Evolutionary conservation across 92 coral and sea anemone species (phyloP).

Genomic region (Chrysogorgia sp.): DNA sequence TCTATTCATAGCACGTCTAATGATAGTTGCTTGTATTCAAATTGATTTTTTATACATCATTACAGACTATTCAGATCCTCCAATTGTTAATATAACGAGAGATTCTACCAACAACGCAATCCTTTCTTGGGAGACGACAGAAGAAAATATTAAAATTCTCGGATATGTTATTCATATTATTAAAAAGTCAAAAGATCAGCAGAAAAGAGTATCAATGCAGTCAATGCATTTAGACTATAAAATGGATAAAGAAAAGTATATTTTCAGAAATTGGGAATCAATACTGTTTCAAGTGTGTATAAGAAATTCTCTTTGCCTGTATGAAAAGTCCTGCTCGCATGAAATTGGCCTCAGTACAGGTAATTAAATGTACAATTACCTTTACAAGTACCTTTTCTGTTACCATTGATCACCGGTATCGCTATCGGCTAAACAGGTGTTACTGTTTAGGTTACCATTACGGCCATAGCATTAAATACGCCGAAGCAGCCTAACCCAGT

Average conservation of each 20-base stretch:
- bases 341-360: conserved; percentile 9
- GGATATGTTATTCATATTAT: conserved; percentile 35
- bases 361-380: background rate
- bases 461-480: too few species aligned
- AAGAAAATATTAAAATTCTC: background rate
- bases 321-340: conserved; percentile 17
- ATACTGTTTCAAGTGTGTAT: conserved; percentile 19
- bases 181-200: background rate
- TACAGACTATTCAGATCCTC: background rate
- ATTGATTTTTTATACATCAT: background rate
- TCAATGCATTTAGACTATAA: conserved; percentile 2
- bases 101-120: conserved; percentile 1
- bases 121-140: conserved; percentile 10
- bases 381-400: background rate
- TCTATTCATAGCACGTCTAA: too few species aligned
- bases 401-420: too few species aligned
- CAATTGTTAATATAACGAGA: background rate
- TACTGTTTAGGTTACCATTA: too few species aligned
- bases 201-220: background rate
- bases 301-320: conserved; percentile 34
- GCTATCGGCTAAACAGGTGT: too few species aligned
- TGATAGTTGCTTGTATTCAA: too few species aligned
- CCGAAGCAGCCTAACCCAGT: too few species aligned
- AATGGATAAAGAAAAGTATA: background rate
- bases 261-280: background rate